phyloP scores from a whole-genome alignment of 2,797 vertebrate species.

The Pseudopleuronectes americanus region DNA sequence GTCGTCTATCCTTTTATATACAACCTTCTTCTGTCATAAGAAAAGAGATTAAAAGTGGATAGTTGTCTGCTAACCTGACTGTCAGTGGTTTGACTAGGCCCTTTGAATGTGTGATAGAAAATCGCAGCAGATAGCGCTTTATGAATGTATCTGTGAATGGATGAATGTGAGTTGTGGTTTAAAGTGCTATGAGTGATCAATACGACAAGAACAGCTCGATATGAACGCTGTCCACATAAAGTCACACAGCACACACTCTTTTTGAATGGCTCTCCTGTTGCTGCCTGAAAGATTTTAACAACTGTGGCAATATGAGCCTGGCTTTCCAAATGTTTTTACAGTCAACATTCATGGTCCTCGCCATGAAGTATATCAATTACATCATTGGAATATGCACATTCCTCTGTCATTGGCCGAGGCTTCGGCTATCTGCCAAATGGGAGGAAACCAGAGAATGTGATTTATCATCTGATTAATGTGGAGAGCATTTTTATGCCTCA shows the following conservation, averaged over 20 bases:
- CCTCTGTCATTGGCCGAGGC: slow-evolving; percentile 19
- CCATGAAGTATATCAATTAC: slow-evolving; percentile 33
- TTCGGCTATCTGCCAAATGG: slow-evolving; percentile 8
- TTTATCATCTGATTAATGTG: slow-evolving; percentile 27
- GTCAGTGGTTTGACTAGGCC: too few relatives aligned
- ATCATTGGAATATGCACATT: slow-evolving; percentile 40
- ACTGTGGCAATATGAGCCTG: slow-evolving; percentile 7
- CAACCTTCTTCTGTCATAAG: too few relatives aligned
- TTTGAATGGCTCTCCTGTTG: not conserved
- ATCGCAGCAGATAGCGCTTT: too few relatives aligned
- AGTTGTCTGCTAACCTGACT: too few relatives aligned
- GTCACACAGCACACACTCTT: not conserved
- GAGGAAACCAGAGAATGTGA: slow-evolving; percentile 5
- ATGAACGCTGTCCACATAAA: too few relatives aligned
- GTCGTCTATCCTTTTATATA: too few relatives aligned
- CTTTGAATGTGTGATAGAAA: too few relatives aligned
- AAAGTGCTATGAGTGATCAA: too few relatives aligned
- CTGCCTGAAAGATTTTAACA: slow-evolving; percentile 10
- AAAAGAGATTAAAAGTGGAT: too few relatives aligned
- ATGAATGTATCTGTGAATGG: too few relatives aligned
- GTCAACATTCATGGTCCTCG: slow-evolving; percentile 25
- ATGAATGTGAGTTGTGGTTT: too few relatives aligned
- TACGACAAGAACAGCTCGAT: not conserved
- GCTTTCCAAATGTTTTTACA: slow-evolving; percentile 33
- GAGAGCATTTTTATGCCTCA: slow-evolving; percentile 23